Base-by-base conservation (phyloP, 1,140 invertebrate genomes). In the Phymastichus coffea region DNA sequence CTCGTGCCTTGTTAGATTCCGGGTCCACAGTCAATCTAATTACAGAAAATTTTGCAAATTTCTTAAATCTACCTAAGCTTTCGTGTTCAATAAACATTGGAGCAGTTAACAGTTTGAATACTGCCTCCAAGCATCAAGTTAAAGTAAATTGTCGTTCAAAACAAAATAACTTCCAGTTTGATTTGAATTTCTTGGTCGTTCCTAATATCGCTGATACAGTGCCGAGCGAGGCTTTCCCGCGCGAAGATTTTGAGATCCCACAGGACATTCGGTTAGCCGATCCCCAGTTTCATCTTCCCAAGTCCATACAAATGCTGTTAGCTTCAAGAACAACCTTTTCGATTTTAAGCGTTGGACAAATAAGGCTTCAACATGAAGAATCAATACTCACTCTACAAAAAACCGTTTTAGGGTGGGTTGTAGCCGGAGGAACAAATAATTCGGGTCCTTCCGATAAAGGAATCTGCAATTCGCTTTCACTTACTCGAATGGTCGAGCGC, bases 241-340 rank as follows among this genome's bases (percentile, higher is more conserved):
- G 55, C 14, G 23, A 47, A 12, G 4, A 26, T 20, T n/a, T 37
- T 2, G 19, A 57, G n/a, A 47, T 57, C 15, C 44, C 43, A 9
- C 19, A 8, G 1, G 15, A 35, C 17, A 25, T 57, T 2, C 12
- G 47, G 25, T 40, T 57, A 37, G 20, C 33, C 14, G 55, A 47
- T 25, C 44, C 28, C 6, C n/a, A 57, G n/a, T 54, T 57, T 17
- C n/a, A 57, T 28, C 14, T 46, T 17, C 44, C 55, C 9, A n/a
- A 30, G 1, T 9, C 52, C 3, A 28, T 54, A 22, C 22, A 54
- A 4, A 19, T 54, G 22, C 15, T 54, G 17, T 28, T 54, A 15
- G 41, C n/a, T 12, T 40, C 28, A 17, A 38, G 52, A 8, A 43
- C 40, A 12, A 54, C 52, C 17, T 35, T 35, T 2, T 2, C 26